Conservation (phyloP, 1,140 invertebrate species). For the Penaeus indicus region DNA sequence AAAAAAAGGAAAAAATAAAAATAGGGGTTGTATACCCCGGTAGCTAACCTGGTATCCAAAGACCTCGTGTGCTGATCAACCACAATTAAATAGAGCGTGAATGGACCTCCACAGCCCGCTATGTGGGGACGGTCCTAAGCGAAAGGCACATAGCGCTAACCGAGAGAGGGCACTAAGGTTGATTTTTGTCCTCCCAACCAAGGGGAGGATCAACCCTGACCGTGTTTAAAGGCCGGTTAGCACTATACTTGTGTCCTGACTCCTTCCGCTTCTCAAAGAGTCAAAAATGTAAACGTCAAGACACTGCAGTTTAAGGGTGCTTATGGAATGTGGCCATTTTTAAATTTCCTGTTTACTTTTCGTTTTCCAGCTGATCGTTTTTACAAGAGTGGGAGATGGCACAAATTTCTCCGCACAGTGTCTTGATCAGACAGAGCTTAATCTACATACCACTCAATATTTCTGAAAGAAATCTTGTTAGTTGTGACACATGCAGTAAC, state of each 20-base stretch:
- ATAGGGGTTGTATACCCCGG: not conserved
- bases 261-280: too few species aligned
- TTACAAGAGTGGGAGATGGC: too few species aligned
- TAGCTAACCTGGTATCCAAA: slow-evolving; percentile 12
- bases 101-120: slow-evolving; percentile 42
- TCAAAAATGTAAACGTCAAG: too few species aligned
- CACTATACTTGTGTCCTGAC: slow-evolving; percentile 1
- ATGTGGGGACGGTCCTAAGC: slow-evolving; percentile 44
- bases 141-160: slow-evolving; percentile 34
- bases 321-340: too few species aligned
- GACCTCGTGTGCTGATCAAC: slow-evolving; percentile 28
- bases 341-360: too few species aligned
- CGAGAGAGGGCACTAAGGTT: slow-evolving; percentile 22
- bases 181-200: not conserved
- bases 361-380: too few species aligned
- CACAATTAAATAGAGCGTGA: slow-evolving; percentile 31
- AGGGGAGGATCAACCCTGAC: slow-evolving; percentile 8
- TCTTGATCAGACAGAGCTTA: too few species aligned
- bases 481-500: slow-evolving; percentile 12
- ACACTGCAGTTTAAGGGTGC: too few species aligned
- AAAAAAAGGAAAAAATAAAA: too few species aligned
- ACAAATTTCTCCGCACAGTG: too few species aligned
- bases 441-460: too few species aligned
- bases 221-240: not conserved
- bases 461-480: too few species aligned